These are phyloP conservation scores for Sarcophaga variegata DNA, from an alignment of 2,888 invertebrate species.

Conservation along the genomic window DNA sequence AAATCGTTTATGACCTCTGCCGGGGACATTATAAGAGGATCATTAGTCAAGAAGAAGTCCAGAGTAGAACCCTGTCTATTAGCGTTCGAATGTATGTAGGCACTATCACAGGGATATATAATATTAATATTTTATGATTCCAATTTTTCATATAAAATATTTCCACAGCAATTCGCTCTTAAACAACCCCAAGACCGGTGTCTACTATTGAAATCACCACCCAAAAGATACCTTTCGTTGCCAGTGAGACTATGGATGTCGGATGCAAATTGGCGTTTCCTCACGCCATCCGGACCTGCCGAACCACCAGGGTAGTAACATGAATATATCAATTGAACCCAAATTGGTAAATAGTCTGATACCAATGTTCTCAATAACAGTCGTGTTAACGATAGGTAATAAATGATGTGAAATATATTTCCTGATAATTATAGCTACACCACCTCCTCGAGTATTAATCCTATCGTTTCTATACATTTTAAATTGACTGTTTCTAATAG, in stretches of 20 bases:
- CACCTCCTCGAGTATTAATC: background rate
- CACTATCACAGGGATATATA: background rate
- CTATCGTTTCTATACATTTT: background rate
- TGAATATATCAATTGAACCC: no score
- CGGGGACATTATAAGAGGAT: background rate
- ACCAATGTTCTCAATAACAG: slow-evolving; percentile 15
- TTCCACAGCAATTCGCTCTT: no score
- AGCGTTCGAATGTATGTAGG: background rate
- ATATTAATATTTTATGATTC: background rate
- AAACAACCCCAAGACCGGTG: background rate
- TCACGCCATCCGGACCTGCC: background rate
- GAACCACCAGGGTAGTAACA: no score
- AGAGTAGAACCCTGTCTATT: background rate
- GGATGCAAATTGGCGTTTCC: background rate
- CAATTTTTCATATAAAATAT: background rate
- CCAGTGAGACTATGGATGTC: background rate
- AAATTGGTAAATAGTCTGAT: slow-evolving; percentile 8
- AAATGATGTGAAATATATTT: background rate
- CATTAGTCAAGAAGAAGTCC: background rate
- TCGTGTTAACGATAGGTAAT: background rate
- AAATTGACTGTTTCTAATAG: background rate
- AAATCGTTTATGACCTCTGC: background rate
- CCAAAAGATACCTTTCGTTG: background rate
- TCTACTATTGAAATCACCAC: background rate
- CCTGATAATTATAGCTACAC: slow-evolving; percentile 20